Evolutionary conservation across 2,888 invertebrate genomes (phyloP), one percentile per base, ranked within the genome.

Genomic region (Lithophane leautieri): DNA sequence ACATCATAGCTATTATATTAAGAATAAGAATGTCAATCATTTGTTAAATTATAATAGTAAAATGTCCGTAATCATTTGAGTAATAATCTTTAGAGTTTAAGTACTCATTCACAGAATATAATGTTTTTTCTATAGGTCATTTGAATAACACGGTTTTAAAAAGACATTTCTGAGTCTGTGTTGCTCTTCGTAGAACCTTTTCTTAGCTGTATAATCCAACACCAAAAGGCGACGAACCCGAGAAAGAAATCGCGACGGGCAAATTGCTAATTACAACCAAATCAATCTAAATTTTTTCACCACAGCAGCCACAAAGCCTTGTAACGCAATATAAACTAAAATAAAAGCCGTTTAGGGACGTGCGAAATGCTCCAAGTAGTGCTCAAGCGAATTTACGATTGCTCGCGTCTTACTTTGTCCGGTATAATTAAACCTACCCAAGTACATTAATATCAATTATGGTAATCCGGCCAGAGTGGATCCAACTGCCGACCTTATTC

Each of bases 371-470:
- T 79, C 82, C 79, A 78, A 87, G 81, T 80, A 88, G 87, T 85
- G 80, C 83, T 86, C 80, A 58, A 68, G 69, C 60, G 70, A 91
- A 93, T 93, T 93, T 93, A 93, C 91, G 92, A 91, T 87, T 89
- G 81, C 86, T 81, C 85, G 80, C 89, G 87, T 91, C 90, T 90
- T 90, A 92, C 92, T 93, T 93, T 90, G 93, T 92, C 92, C 90
- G 89, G 91, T 91, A 93, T 94, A 94, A 94, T 94, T 94, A 94
- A 94, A 94, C 93, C 93, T 92, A 92, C 91, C 92, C 90, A 86
- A 90, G 91, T 92, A 93, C 94, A 94, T 94, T 94, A 92, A 94
- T 94, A 94, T 94, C 94, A 94, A 94, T 95, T 94, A 94, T 94
- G 93, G 93, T 94, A 94, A 94, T 94, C 93, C 93, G 73, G 79